These are phyloP conservation scores for Stenchaetothrips biformis DNA, from an alignment of 2,888 invertebrate genomes.

Conservation along the genomic window DNA sequence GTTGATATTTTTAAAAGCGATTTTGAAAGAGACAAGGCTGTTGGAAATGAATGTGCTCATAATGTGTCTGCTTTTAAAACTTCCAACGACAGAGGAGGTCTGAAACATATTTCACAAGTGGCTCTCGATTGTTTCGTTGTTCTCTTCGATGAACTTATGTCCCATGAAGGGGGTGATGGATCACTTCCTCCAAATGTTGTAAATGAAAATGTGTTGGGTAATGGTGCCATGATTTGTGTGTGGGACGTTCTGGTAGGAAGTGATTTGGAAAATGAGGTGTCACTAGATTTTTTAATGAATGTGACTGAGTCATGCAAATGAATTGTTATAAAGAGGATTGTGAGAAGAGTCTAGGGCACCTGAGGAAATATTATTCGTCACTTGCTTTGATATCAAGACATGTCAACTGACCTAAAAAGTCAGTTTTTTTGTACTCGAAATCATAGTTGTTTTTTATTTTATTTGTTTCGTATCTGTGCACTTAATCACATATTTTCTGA, in stretches of 20 bases:
- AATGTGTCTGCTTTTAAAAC: background rate
- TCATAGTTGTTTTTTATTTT: too few relatives aligned
- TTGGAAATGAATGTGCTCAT: background rate
- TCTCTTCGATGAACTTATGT: background rate
- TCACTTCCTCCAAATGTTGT: background rate
- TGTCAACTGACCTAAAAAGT: background rate
- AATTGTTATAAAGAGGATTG: slow-evolving; percentile 5
- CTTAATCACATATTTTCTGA: too few relatives aligned
- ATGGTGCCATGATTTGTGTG: background rate
- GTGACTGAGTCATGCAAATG: background rate
- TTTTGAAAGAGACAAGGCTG: background rate
- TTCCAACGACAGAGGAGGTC: background rate
- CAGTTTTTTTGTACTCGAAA: too few relatives aligned
- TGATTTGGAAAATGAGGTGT: background rate
- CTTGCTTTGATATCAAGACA: background rate
- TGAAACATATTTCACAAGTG: background rate
- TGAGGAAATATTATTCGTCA: background rate
- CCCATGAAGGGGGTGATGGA: background rate
- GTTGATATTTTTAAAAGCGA: background rate
- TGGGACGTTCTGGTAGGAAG: background rate
- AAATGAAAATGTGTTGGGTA: background rate
- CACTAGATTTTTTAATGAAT: slow-evolving; percentile 8
- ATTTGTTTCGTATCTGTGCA: too few relatives aligned
- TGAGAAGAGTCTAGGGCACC: background rate
- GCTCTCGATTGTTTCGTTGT: background rate